These are phyloP conservation scores for Leptinotarsa haldemani DNA, from an alignment of 2,888 invertebrate species.

Conservation along the genomic window DNA sequence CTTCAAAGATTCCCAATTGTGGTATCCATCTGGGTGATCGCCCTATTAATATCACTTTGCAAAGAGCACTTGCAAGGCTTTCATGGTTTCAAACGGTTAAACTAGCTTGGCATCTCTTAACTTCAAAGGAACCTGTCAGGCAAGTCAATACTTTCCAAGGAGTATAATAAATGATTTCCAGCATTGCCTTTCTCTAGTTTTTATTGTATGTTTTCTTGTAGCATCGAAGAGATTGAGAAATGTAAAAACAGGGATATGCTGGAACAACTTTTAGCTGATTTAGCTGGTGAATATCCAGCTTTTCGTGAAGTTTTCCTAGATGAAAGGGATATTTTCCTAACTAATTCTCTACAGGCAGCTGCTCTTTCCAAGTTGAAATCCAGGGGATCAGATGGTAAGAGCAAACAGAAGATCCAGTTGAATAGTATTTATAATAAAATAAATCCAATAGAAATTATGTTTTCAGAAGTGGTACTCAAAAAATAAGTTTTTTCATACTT, in stretches of 20 bases:
- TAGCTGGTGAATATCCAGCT: conserved; percentile 94
- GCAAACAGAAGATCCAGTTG: not conserved
- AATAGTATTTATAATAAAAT: not conserved
- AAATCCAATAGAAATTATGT: no score
- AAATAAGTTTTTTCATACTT: no score
- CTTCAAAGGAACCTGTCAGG: conserved; percentile 86
- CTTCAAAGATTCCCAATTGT: conserved; percentile 82
- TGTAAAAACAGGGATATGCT: conserved; percentile 92
- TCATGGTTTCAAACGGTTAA: conserved; percentile 90
- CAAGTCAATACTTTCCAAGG: conserved; percentile 53
- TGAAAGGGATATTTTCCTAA: conserved; percentile 92
- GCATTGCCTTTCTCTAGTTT: not conserved
- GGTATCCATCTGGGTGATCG: conserved; percentile 92
- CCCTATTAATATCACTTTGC: conserved; percentile 91
- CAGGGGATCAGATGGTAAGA: conserved; percentile 36
- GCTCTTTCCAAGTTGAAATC: conserved; percentile 59
- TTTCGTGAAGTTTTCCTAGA: conserved; percentile 91
- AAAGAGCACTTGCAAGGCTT: conserved; percentile 87
- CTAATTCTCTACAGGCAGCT: conserved; percentile 86
- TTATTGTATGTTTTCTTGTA: conserved; percentile 60
- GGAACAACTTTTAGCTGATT: conserved; percentile 90
- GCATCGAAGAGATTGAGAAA: conserved; percentile 92
- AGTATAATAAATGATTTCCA: not conserved
- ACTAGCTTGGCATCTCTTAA: conserved; percentile 86
- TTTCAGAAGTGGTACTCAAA: no score